Evolutionary conservation across 2,888 invertebrate species (phyloP), one percentile per base, ranked within the genome.

Genomic region (Agonum fuliginosum): DNA sequence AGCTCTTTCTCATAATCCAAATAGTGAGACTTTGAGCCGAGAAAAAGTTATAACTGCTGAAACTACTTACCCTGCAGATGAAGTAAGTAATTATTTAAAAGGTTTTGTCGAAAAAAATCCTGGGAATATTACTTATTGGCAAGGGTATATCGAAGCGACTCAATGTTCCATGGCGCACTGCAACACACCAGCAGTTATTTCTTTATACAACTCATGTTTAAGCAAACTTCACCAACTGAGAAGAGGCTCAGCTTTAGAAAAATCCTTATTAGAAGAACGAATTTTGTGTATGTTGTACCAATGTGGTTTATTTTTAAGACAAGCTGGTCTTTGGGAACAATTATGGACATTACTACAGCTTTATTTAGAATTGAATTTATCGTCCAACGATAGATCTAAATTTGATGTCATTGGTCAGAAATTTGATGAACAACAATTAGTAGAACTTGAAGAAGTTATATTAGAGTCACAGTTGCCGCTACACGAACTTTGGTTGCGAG

Each of bases 301-400:
- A 83, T 90, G 88, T 83, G 90, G 87, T 79, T 82, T 90, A 2
- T 93, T 93, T 83, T 83, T 93, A 17, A 89, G 92, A 70, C 94
- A 94, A 83, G 91, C 92, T 4, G 94, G 94, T 0, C 88, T 93
- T 78, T 92, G 91, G 89, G 95, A 95, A 87, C 91, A 91, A 82
- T 90, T 95, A 82, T 93, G 93, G 90, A 91, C 92, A 79, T 87
- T 94, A 37, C 85, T 95, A 58, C 91, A 92, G 83, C 86, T 94
- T 83, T 92, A 92, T 82, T 86, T 93, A 27, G 91, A 91, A 80
- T 87, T 94, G 80, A 93, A 93, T 88, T 88, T 93, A 79, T 88
- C 89, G 0, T 85, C 84, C 0, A 82, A 86, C 70, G 82, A 83
- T 75, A 73, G 82, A 79, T 72, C 80, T 41, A 82, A 82, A 58